phyloP scores from a whole-genome alignment of 1,140 invertebrate genomes.

The Drosophila tristis region DNA sequence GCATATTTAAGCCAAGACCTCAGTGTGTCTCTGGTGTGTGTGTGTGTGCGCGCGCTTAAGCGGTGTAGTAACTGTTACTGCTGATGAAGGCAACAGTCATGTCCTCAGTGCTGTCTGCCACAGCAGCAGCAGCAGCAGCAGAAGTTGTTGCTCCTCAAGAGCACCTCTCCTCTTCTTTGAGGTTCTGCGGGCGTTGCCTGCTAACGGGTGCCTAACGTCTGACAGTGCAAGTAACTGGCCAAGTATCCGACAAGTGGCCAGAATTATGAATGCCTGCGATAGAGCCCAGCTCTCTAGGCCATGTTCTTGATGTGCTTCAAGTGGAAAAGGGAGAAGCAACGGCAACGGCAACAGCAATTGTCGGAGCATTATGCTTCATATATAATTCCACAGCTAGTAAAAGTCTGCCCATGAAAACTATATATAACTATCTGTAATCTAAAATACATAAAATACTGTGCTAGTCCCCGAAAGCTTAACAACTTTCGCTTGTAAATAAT shows the following conservation, averaged over 20 bases:
- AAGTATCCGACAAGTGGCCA: constrained; percentile 38
- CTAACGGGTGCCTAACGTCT: constrained; percentile 17
- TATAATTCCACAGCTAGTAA: background rate
- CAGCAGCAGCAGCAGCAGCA: constrained; percentile 18
- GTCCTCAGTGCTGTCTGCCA: constrained; percentile 39
- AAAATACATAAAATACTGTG: constrained; percentile 24
- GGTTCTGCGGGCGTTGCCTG: constrained; percentile 20
- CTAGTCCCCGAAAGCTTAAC: constrained; percentile 18
- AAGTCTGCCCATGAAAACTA: background rate
- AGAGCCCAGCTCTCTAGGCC: constrained; percentile 6
- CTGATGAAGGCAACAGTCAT: constrained; percentile 53
- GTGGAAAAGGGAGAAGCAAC: too few species aligned
- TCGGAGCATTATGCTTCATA: background rate
- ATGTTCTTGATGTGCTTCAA: too few species aligned
- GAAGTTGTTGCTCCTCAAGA: constrained; percentile 16
- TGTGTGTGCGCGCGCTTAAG: constrained; percentile 33
- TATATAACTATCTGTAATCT: background rate
- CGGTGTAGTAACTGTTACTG: constrained; percentile 57
- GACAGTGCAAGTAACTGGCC: constrained; percentile 39
- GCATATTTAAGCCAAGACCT: constrained; percentile 60
- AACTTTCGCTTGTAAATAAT: constrained; percentile 25
- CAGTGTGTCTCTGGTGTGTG: constrained; percentile 14
- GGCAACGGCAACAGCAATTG: too few species aligned
- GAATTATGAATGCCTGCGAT: constrained; percentile 40
- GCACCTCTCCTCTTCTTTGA: background rate